Percentiles rank a stretch among this genome's conserved stretches.
phyloP scores from a whole-genome alignment of 2,113 vertebrate genomes.

The Muntiacus muntjak region DNA sequence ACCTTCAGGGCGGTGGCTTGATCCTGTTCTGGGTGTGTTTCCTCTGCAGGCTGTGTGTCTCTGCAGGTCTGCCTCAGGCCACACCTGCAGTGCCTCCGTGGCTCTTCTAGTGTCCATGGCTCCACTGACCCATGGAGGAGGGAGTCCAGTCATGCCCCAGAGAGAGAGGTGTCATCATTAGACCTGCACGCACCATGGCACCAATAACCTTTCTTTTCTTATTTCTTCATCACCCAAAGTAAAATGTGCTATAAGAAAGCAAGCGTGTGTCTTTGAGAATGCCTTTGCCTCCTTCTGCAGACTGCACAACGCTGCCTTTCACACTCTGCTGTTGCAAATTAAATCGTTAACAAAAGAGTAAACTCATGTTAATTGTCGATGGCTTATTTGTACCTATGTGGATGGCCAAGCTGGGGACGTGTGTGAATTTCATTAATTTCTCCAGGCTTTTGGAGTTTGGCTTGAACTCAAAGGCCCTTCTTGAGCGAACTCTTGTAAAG shows the following conservation, averaged over 20 bases:
- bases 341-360: neutral
- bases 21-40: neutral
- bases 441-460: neutral
- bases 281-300: neutral
- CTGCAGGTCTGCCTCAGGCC: neutral
- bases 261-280: neutral
- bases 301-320: neutral
- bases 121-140: neutral
- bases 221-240: neutral
- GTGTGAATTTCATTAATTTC: slow-evolving; percentile 34
- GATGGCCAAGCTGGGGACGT: neutral
- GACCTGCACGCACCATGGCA: fast-evolving
- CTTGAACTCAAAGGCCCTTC: neutral
- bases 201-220: neutral
- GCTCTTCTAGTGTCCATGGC: neutral
- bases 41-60: neutral
- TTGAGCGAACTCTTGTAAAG: neutral
- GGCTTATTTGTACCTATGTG: neutral
- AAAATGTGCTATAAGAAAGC: neutral
- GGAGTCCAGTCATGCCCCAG: neutral
- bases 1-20: neutral
- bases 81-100: neutral
- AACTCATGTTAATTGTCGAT: neutral
- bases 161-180: neutral
- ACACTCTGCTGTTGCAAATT: neutral